phyloP scores from a whole-genome alignment of 35 echinoderm and acorn worm species.

The Apostichopus parvimensis region DNA sequence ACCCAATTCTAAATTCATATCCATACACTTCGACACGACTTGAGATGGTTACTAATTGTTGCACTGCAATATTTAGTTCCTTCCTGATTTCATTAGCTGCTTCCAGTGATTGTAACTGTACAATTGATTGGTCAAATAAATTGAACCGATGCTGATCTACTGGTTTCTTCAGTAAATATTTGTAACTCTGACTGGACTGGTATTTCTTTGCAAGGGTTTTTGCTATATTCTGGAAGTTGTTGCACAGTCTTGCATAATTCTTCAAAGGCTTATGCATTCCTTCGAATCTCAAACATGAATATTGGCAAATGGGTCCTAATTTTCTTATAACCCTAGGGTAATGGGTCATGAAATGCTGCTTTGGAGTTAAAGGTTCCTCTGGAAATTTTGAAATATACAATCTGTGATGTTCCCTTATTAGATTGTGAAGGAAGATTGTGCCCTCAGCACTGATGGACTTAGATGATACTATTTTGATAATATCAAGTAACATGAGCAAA shows the following conservation, averaged over 20 bases:
- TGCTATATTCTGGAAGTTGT: constrained; percentile 72
- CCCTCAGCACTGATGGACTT: constrained; percentile 52
- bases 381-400: constrained; percentile 65
- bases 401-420: constrained; percentile 65
- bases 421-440: constrained; percentile 41
- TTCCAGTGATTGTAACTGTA: constrained; percentile 55
- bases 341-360: constrained; percentile 67
- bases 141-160: constrained; percentile 20
- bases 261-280: constrained; percentile 78
- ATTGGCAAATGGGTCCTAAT: constrained; percentile 64
- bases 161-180: constrained; percentile 38
- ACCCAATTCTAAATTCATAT: constrained; percentile 36
- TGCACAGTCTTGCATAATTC: constrained; percentile 56
- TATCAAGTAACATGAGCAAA: constrained; percentile 47
- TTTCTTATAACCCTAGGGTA: constrained; percentile 53
- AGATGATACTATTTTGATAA: constrained; percentile 60
- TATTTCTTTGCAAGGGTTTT: constrained; percentile 66
- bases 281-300: constrained; percentile 66
- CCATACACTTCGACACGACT: constrained; percentile 27
- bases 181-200: constrained; percentile 66
- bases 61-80: constrained; percentile 21
- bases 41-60: constrained; percentile 20
- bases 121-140: constrained; percentile 49
- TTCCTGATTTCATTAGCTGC: constrained; percentile 8
- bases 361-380: constrained; percentile 55